A percentile compares a stretch with the other conserved stretches of the same genome.
phyloP scores from a whole-genome alignment of 2,888 invertebrate genomes.

The Geophilus truncorum region DNA sequence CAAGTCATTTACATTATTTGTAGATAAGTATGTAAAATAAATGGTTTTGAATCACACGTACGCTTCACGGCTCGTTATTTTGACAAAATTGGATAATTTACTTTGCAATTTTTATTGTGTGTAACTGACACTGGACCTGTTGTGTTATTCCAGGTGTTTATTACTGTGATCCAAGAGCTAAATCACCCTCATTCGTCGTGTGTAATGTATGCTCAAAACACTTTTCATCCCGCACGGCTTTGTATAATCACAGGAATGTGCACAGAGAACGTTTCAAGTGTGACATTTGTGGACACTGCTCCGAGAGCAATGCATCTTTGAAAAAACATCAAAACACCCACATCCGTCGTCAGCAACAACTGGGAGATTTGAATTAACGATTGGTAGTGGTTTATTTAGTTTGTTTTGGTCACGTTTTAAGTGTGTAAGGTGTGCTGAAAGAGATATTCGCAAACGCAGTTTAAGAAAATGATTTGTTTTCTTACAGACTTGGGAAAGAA shows the following conservation, averaged over 20 bases:
- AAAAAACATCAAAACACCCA: slow-evolving; percentile 25
- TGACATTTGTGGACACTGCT: slow-evolving; percentile 21
- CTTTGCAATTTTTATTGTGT: not conserved
- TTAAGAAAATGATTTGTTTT: not conserved
- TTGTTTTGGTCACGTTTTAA: too few species aligned
- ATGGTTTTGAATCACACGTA: not conserved
- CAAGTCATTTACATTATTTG: not conserved
- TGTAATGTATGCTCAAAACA: slow-evolving; percentile 11
- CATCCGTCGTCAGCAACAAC: not conserved
- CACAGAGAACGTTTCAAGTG: slow-evolving; percentile 29
- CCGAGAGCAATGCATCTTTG: slow-evolving; percentile 29
- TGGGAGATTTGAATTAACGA: not conserved
- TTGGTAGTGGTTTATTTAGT: not conserved
- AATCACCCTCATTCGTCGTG: not conserved
- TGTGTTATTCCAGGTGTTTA: not conserved
- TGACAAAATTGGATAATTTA: too few species aligned
- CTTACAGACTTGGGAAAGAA: not conserved
- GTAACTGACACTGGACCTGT: not conserved
- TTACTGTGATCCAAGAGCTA: not conserved
- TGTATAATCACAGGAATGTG: slow-evolving; percentile 29
- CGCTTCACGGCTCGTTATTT: too few species aligned
- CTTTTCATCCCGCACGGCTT: slow-evolving; percentile 25
- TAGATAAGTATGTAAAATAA: not conserved
- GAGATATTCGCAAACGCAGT: too few species aligned
- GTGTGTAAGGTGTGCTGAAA: too few species aligned